Percentiles rank a stretch among this genome's conserved stretches.
phyloP scores from a whole-genome alignment of 2,888 invertebrate species.

The Parascotia fuliginaria region DNA sequence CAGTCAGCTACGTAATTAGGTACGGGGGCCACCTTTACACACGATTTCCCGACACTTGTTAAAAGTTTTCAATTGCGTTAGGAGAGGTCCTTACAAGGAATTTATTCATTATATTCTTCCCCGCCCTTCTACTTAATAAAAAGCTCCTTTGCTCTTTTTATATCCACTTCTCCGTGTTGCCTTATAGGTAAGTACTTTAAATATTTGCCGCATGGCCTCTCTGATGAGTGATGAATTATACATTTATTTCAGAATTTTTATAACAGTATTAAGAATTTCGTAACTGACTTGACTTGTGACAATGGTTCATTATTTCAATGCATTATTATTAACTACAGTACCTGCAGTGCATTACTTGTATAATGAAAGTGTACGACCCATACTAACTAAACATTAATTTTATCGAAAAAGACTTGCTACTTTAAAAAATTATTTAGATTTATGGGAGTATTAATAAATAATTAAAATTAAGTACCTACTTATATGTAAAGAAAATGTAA shows the following conservation, averaged over 20 bases:
- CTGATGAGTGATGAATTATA: slow-evolving; percentile 80
- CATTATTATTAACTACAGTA: slow-evolving; percentile 1
- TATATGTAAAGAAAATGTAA: too few species aligned
- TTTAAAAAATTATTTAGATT: neutral
- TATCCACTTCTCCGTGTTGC: slow-evolving; percentile 60
- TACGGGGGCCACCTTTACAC: slow-evolving; percentile 81
- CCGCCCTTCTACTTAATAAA: slow-evolving; percentile 77
- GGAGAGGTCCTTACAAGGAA: slow-evolving; percentile 78
- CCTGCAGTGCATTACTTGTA: neutral
- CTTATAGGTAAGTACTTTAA: slow-evolving; percentile 78
- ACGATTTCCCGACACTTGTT: slow-evolving; percentile 85
- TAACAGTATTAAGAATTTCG: slow-evolving; percentile 57
- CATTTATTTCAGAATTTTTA: slow-evolving; percentile 73
- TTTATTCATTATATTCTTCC: slow-evolving; percentile 84
- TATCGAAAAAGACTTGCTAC: too few species aligned
- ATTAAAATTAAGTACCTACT: too few species aligned
- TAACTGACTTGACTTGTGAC: slow-evolving; percentile 45
- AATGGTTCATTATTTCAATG: slow-evolving; percentile 27
- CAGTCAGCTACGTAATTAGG: slow-evolving; percentile 76
- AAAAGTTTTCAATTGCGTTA: slow-evolving; percentile 86
- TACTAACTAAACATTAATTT: too few species aligned
- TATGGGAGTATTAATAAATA: too few species aligned
- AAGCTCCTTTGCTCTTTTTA: slow-evolving; percentile 78
- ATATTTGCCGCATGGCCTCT: slow-evolving; percentile 80
- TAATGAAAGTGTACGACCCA: neutral